Percentiles rank a stretch among this genome's conserved stretches.
phyloP scores from a whole-genome alignment of 2,797 vertebrate species.

The Gymnothorax reevesii region DNA sequence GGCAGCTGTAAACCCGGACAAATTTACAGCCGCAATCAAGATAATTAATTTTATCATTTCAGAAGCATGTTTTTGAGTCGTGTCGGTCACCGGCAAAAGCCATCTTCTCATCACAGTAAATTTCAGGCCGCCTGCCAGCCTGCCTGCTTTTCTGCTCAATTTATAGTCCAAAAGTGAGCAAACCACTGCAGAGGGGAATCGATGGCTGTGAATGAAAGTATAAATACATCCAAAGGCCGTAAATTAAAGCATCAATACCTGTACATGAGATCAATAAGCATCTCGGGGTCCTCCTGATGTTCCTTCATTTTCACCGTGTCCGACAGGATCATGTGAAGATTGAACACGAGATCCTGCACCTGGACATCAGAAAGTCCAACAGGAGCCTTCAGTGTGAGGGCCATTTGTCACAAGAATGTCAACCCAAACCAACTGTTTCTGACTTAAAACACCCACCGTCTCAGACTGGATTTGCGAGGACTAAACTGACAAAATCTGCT shows the following conservation, averaged over 20 bases:
- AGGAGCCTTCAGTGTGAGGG: not conserved
- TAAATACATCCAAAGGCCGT: conserved; percentile 70
- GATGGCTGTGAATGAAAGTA: conserved; percentile 6
- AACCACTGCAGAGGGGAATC: not conserved
- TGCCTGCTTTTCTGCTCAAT: not conserved
- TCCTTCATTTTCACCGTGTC: conserved; percentile 99
- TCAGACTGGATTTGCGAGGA: not conserved
- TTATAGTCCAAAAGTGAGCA: not conserved
- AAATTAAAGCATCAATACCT: conserved; percentile 71
- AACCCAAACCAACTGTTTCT: not conserved
- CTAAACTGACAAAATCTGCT: conserved; percentile 4
- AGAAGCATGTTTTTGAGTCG: not conserved
- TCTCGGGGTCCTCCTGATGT: conserved; percentile 97
- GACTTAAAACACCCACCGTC: not conserved
- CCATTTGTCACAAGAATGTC: not conserved
- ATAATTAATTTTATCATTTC: not conserved
- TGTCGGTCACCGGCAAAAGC: not conserved
- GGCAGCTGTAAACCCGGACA: not conserved
- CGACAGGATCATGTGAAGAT: conserved; percentile 98
- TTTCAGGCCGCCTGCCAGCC: not conserved
- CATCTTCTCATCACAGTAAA: conserved; percentile 3
- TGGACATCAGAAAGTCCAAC: conserved; percentile 54
- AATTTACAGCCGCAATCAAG: not conserved
- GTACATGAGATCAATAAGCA: conserved; percentile 98
- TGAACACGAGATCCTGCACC: conserved; percentile 98